Evolutionary conservation across 2,113 vertebrate species (phyloP).

Genomic region (Phocoena phocoena): DNA sequence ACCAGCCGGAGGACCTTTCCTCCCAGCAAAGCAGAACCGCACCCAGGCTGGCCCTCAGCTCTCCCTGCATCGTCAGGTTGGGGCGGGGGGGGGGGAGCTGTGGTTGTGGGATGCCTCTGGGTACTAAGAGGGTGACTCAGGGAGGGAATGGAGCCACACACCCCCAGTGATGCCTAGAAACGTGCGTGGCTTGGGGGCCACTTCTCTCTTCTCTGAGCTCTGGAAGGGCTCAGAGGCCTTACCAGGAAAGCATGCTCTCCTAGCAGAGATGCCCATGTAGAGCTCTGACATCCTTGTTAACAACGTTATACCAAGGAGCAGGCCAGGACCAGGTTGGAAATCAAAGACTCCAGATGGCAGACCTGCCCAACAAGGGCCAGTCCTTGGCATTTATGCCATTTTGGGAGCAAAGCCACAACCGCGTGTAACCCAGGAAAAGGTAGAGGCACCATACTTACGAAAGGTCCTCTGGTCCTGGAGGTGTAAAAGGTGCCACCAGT

Average conservation of each 20-base stretch:
- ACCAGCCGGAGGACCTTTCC: not conserved
- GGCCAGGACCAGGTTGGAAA: not conserved
- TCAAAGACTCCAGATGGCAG: not conserved
- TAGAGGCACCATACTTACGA: not conserved
- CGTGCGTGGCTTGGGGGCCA: not conserved
- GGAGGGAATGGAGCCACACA: too few relatives aligned
- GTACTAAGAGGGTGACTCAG: not conserved
- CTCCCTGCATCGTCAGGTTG: too few relatives aligned
- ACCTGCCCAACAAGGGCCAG: not conserved
- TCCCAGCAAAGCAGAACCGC: not conserved
- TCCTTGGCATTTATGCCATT: not conserved
- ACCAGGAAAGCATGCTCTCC: not conserved
- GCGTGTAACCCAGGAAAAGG: not conserved
- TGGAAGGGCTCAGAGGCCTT: not conserved
- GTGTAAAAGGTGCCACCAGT: not conserved
- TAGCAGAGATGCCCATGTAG: fast-evolving
- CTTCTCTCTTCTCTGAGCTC: not conserved
- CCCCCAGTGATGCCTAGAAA: not conserved
- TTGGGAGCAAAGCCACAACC: not conserved
- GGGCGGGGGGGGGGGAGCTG: fast-evolving
- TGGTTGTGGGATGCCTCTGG: not conserved
- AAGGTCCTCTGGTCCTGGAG: not conserved
- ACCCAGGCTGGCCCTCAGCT: too few relatives aligned
- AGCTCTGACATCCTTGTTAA: not conserved
- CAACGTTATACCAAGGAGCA: not conserved